Evolutionary conservation across 2,113 vertebrate genomes (phyloP).

Genomic region (Platysternon megacephalum): DNA sequence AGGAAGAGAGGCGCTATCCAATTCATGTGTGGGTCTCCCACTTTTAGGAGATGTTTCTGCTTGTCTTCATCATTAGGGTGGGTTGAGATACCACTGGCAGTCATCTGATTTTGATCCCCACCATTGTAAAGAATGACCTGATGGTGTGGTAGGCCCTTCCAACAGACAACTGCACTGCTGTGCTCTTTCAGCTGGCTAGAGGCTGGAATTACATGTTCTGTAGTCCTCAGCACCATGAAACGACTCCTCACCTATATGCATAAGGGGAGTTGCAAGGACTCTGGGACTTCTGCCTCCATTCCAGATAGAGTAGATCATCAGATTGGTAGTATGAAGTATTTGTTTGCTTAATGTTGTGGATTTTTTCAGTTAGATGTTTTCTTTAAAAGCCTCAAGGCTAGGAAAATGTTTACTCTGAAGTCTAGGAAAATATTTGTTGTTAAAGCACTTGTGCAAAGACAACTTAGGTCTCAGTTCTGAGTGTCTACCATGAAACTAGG

Average conservation of each 20-base stretch:
- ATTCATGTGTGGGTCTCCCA: background rate
- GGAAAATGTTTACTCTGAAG: background rate
- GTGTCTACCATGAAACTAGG: background rate
- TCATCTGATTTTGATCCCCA: background rate
- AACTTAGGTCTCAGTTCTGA: background rate
- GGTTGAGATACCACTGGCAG: background rate
- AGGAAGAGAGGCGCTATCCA: no score
- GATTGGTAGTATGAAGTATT: background rate
- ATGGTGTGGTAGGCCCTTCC: rapidly evolving
- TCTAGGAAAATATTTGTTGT: background rate
- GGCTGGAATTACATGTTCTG: background rate
- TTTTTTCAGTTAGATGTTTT: background rate
- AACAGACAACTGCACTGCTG: background rate
- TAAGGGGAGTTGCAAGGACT: no score
- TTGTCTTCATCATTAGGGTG: background rate
- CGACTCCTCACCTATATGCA: background rate
- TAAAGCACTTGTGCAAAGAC: background rate
- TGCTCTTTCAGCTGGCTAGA: background rate
- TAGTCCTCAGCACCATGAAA: background rate
- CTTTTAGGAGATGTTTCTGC: background rate
- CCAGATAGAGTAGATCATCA: background rate
- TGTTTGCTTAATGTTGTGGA: background rate
- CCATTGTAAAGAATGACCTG: background rate
- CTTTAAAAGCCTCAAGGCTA: background rate
- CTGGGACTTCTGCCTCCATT: background rate